These are phyloP conservation scores for Ciconia maguari DNA, from an alignment of 2,113 vertebrate genomes.

Conservation along the genomic window DNA sequence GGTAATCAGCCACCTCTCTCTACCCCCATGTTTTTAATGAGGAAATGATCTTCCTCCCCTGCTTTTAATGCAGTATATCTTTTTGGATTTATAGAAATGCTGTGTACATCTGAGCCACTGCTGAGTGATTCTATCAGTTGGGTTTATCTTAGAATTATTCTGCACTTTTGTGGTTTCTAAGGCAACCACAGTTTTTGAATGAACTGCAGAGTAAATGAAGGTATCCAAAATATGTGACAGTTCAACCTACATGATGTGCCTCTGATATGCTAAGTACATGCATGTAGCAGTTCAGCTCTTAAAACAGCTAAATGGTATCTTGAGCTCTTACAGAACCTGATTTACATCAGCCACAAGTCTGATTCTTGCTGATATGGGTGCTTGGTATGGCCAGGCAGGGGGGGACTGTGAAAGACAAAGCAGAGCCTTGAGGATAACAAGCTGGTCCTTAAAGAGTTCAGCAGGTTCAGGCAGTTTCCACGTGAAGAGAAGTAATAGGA, in stretches of 20 bases:
- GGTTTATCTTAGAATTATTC: slow-evolving; percentile 39
- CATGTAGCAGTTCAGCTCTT: background rate
- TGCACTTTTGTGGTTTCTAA: slow-evolving; percentile 51
- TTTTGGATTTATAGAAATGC: background rate
- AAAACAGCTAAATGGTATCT: background rate
- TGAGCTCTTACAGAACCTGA: background rate
- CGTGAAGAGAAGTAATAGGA: background rate
- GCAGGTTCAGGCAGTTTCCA: background rate
- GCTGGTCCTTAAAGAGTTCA: background rate
- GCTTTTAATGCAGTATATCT: background rate
- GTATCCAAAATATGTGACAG: slow-evolving; percentile 38
- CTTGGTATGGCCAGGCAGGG: background rate
- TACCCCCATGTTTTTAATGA: background rate
- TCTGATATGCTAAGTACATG: background rate
- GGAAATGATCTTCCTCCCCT: background rate
- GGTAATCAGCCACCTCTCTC: background rate
- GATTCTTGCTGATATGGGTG: background rate
- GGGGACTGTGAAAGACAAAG: background rate
- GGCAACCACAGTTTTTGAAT: slow-evolving; percentile 54
- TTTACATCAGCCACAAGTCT: background rate
- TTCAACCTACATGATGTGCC: background rate
- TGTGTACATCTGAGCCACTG: background rate
- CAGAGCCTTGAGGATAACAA: background rate
- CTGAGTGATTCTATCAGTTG: slow-evolving; percentile 22
- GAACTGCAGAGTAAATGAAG: slow-evolving; percentile 34